phyloP scores from a whole-genome alignment of 2,888 invertebrate genomes.

The Cephus sareptanus region DNA sequence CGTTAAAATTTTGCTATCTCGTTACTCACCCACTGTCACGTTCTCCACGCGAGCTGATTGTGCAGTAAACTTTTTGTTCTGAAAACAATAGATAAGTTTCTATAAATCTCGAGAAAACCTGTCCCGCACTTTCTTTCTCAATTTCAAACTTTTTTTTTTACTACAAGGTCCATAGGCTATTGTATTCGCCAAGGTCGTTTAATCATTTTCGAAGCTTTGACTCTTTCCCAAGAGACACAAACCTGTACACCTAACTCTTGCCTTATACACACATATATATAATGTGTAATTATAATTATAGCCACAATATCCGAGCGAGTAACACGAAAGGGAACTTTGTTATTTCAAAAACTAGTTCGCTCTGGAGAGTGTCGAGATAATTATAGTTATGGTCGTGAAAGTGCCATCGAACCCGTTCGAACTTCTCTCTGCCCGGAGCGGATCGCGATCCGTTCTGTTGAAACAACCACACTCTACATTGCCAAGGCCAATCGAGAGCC shows the following conservation, averaged over 20 bases:
- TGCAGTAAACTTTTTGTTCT: background rate
- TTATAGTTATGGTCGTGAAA: constrained; percentile 53
- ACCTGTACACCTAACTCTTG: background rate
- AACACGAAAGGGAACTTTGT: background rate
- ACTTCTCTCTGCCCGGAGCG: constrained; percentile 5
- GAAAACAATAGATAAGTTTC: background rate
- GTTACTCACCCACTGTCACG: background rate
- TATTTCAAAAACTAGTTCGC: constrained; percentile 43
- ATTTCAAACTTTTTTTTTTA: background rate
- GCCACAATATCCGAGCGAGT: background rate
- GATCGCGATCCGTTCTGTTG: constrained; percentile 4
- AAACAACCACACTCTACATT: constrained; percentile 39
- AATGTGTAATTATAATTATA: background rate
- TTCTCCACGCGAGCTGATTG: background rate
- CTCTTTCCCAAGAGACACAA: background rate
- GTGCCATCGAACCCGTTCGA: constrained; percentile 54
- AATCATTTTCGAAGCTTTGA: background rate
- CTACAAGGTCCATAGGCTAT: background rate
- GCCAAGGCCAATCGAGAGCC: constrained; percentile 53
- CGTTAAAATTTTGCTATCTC: background rate
- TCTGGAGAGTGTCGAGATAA: constrained; percentile 28
- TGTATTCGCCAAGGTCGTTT: background rate
- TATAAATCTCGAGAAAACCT: background rate
- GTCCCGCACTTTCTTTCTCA: background rate
- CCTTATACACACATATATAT: background rate